Evolutionary conservation across 2,888 invertebrate species (phyloP).

Genomic region (Palloptera scutellata): DNA sequence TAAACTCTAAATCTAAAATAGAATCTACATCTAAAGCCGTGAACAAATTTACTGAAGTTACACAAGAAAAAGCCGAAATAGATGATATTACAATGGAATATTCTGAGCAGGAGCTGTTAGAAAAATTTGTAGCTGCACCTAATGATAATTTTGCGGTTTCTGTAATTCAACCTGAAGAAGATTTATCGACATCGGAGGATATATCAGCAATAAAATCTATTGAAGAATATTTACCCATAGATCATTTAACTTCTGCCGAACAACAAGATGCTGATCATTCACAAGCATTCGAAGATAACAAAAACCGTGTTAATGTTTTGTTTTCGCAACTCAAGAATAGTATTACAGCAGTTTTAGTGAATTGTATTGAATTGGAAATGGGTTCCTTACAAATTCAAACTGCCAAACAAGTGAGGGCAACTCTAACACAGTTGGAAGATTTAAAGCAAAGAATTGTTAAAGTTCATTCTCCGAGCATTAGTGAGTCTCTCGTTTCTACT

Average conservation of each 20-base stretch:
- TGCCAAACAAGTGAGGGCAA: slow-evolving; percentile 47
- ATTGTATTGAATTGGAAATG: slow-evolving; percentile 51
- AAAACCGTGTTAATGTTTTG: slow-evolving; percentile 33
- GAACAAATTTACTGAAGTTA: too few species aligned
- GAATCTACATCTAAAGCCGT: neutral
- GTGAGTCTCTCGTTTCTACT: slow-evolving; percentile 50
- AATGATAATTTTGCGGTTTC: neutral
- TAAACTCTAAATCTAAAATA: neutral
- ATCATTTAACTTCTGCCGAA: neutral
- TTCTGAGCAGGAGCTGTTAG: too few species aligned
- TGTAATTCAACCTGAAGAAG: slow-evolving; percentile 9
- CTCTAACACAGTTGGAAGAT: slow-evolving; percentile 61
- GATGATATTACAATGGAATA: neutral
- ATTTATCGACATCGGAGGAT: slow-evolving; percentile 64
- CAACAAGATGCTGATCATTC: neutral
- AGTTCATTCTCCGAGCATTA: slow-evolving; percentile 56
- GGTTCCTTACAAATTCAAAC: slow-evolving; percentile 43
- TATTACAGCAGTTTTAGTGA: slow-evolving; percentile 53
- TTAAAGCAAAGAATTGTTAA: slow-evolving; percentile 61
- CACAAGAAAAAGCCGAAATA: neutral
- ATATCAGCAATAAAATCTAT: slow-evolving; percentile 69
- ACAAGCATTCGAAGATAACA: neutral
- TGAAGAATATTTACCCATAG: slow-evolving; percentile 60
- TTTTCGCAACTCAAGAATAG: slow-evolving; percentile 54
- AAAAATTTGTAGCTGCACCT: too few species aligned